Base-by-base conservation (phyloP, 2,113 vertebrate species). In the Boulengeromyrus knoepffleri region DNA sequence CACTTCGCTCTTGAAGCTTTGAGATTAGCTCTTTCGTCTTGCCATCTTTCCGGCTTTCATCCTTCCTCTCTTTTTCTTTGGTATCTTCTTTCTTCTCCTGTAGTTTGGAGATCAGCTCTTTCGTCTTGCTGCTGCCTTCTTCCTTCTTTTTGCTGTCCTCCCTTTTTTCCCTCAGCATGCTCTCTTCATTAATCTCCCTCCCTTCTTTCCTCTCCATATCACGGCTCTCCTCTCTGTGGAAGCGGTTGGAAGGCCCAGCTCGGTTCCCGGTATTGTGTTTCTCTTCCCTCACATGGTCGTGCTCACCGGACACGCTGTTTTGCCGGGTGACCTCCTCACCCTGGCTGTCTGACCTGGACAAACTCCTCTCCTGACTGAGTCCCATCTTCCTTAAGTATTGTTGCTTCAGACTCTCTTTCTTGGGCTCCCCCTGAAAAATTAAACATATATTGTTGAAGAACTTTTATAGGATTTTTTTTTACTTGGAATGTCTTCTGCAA, bases 321-420 rank as follows among this genome's bases (percentile, higher is more conserved):
- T 95, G 93, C 89, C 90, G 92, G 56, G 62, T 91, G 70, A 91
- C 3, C 4, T 70, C 93, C 17, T 4, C 93, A 52, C 91, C 94
- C 45, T 3, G 80, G 83, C 94, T 92, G 0, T 95, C 93, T 62
- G 89, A 91, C 27, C 80, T 86, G 46, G 89, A 86, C 27, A 49
- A 47, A 3, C 93, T 94, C 24, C 91, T 93, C 88, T 96, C 96
- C 87, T 96, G 96, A 91, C 96, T 96, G 84, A 94, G 92, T 84
- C 95, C 95, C 94, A 93, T 96, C 92, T 95, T 96, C 90, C 95
- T 94, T 92, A 95, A 92, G 90, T 95, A 95, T 89, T 96, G 95
- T 89, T 96, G 95, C 90, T 96, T 97, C 83, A 95, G 93, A 90
- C 94, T 96, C 92, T 96, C 95, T 90, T 94, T 96, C 92, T 93